Evolutionary conservation across 2,797 vertebrate species (phyloP).

Genomic region (Danio albolineatus): DNA sequence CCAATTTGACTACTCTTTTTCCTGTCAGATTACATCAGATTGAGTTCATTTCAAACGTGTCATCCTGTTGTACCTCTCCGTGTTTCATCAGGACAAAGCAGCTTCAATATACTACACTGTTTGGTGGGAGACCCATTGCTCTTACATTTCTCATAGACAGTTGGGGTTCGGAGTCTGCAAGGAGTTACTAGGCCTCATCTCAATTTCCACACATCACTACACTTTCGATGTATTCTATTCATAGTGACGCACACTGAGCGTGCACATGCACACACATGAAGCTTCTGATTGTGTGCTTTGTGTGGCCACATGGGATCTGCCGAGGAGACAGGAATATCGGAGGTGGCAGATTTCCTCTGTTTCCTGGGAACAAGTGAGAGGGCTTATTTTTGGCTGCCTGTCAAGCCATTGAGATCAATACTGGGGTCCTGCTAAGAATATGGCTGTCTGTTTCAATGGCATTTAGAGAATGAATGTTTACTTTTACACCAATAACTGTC

Average conservation of each 20-base stretch:
- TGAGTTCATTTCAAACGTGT: constrained; percentile 16
- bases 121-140: constrained; percentile 27
- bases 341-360: constrained; percentile 5
- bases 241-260: not conserved
- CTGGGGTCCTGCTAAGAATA: constrained; percentile 37
- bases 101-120: constrained; percentile 10
- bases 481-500: not conserved
- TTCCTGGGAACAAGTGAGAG: constrained; percentile 20
- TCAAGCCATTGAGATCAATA: constrained; percentile 22
- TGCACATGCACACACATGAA: not conserved
- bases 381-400: constrained; percentile 36
- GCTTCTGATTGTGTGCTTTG: not conserved
- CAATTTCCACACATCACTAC: not conserved
- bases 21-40: constrained; percentile 40
- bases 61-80: constrained; percentile 1
- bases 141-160: constrained; percentile 8
- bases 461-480: constrained; percentile 42
- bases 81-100: constrained; percentile 3
- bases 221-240: not conserved
- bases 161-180: not conserved
- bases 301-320: not conserved
- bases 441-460: constrained; percentile 43
- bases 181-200: constrained; percentile 13
- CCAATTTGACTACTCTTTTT: constrained; percentile 34
- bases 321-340: constrained; percentile 7